Evolutionary conservation across 2,888 invertebrate species (phyloP), one percentile per base, ranked within the genome.

Genomic region (Epirrhoe tristata): DNA sequence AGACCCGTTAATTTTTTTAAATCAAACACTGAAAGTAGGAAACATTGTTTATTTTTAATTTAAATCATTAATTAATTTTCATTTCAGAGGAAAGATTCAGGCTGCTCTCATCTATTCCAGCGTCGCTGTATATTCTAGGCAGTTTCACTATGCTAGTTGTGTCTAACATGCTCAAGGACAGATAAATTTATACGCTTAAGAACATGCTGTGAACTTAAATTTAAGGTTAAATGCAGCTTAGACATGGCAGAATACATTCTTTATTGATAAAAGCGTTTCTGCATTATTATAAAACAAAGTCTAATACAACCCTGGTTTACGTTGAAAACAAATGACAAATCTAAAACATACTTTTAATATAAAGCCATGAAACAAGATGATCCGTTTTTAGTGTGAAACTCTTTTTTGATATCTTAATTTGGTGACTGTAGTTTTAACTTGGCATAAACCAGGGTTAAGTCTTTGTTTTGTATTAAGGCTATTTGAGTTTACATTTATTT

Each of bases 51-150:
- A 24, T 43, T 53, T n/a, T 58, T 53, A 53, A 14, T 39, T 48
- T 52, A 31, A 17, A 54, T 16, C 34, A 39, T 64, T 64, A 63
- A 53, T 73, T 69, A 66, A 72, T 80, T 78, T 86, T 82, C 85
- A 84, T 95, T 95, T 72, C 95, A 95, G 97, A 97, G 84, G 97
- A 97, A 84, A 93, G 97, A 77, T 98, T 96, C 88, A 94, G 95
- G 70, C 93, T 97, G 66, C 91, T 98, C 69, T 95, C 97, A 4
- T 97, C 98, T 52, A 95, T 98, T 77, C 97, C 98, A 24, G 96
- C 95, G 5, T 95, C 96, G 71, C 88, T 97, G 78, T 98, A 95
- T 81, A 76, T 97, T 53, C 94, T 97, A 81, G 93, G 95, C 62
- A 96, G 96, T 79, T 97, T 98, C 77, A 93, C 95, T 10, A 94